Base-by-base conservation (phyloP, 2,113 vertebrate species). In the Pygoscelis antarcticus region DNA sequence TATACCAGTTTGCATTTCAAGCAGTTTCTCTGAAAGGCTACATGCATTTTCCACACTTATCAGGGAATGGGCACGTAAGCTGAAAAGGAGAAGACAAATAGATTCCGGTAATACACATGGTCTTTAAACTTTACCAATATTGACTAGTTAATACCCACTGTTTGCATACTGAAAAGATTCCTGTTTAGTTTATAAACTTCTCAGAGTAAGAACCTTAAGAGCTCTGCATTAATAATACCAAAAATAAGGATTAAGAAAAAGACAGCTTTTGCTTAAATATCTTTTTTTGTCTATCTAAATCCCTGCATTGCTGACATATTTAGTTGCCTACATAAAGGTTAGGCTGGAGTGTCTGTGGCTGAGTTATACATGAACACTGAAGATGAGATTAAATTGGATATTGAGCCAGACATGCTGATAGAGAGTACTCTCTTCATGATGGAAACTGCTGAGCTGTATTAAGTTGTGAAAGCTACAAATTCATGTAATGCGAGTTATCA, bases 1-100 rank as follows among this genome's bases (percentile, higher is more conserved):
- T 92, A 26, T 91, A 74, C 80, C 74, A 89, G 71, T 96, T 95
- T 96, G 94, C 92, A 90, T 97, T 96, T 97, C 95, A 94, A 98
- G 82, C 87, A 89, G 83, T 95, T 96, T 97, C 66, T 97, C 61
- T 97, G 94, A 88, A 95, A 92, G 54, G 40, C 87, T 95, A 61
- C 72, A 18, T 68, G 83, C 46, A 29, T 80, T 96, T 82, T 80
- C 84, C 58, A 58, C 52, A 23, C 89, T 68, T 96, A 72, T 4
- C 52, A 79, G 87, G 30, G 87, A 89, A 68, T 47, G 61, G 60
- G 38, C 60, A 84, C 0, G 3, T 82, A 65, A 96, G 76, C 93
- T 88, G 83, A 64, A 96, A 88, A 79, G 64, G 70, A 93, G n/a
- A 94, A 72, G 68, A 94, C 86, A 93, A 91, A 85, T 54, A 87